These are phyloP conservation scores for Schizotus pectinicornis DNA, from an alignment of 2,888 invertebrate genomes.

Conservation along the genomic window DNA sequence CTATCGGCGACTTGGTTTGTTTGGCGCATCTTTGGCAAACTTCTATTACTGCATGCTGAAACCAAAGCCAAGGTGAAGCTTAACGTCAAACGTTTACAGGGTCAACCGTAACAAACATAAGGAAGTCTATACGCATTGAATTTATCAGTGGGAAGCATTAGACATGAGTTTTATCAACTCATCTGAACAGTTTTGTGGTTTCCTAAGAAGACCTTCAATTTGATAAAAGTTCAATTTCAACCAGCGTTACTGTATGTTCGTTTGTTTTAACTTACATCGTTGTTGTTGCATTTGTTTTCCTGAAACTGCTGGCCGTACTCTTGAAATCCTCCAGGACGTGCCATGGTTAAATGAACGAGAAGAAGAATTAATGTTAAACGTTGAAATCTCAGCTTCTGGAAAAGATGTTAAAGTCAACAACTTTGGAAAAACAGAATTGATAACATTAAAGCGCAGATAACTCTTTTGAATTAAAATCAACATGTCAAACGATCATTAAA, in stretches of 20 bases:
- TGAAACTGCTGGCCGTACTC: slow-evolving; percentile 14
- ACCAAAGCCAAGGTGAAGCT: slow-evolving; percentile 14
- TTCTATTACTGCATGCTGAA: slow-evolving; percentile 52
- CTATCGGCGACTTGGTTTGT: slow-evolving; percentile 64
- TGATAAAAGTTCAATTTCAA: not conserved
- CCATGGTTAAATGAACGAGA: not conserved
- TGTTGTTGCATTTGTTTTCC: slow-evolving; percentile 16
- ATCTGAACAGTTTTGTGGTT: no score
- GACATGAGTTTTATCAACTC: not conserved
- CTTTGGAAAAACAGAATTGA: not conserved
- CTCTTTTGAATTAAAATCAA: not conserved
- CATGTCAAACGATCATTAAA: not conserved
- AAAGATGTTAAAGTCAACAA: not conserved
- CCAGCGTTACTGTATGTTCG: no score
- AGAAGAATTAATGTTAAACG: not conserved
- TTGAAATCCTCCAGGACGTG: slow-evolving; percentile 16
- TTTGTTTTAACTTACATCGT: slow-evolving; percentile 14
- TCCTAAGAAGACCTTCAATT: not conserved
- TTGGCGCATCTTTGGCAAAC: slow-evolving; percentile 69
- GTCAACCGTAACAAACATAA: not conserved
- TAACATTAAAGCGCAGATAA: not conserved
- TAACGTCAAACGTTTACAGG: no score
- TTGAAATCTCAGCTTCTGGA: not conserved
- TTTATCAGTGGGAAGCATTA: not conserved
- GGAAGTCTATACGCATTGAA: not conserved